Evolutionary conservation across 2,113 vertebrate species (phyloP), one percentile per base, ranked within the genome.

Genomic region (Parus major): DNA sequence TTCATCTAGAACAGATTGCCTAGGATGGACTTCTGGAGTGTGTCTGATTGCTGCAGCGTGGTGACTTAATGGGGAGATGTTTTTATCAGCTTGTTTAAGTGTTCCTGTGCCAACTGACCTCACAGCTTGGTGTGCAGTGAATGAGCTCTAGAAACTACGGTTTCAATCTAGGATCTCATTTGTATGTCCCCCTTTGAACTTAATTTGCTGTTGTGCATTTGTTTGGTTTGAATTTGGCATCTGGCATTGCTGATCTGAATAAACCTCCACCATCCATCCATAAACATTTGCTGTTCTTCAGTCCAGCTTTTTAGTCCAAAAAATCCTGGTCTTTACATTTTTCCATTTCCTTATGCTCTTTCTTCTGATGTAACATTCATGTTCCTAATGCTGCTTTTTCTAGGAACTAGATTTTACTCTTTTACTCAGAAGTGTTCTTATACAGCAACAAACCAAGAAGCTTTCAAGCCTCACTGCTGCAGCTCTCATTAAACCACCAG

Each of bases 1-100:
- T 78, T 94, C 77, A 60, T 89, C 70, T 63, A 85, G 81, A 93
- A 50, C 94, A 95, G 96, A 97, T 93, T 95, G 95, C 73, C 73
- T 36, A 46, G 95, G 92, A 71, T 84, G 88, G 36, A 78, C 72
- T 92, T 96, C 42, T 94, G 94, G 84, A 94, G 94, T 63, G 87
- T 82, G 55, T 50, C 68, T 96, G 93, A 94, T 96, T 83, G 90
- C 94, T 95, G 78, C 93, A 83, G 85, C 82, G 52, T 18, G 59
- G 84, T 35, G 59, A 66, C 80, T 80, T 92, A 47, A 80, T 76
- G 70, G 82, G 65, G 75, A 70, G 70, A 55, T 2, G 4, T 59
- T 95, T 94, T 79, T 59, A 63, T 60, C 42, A 80, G 82, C 61
- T 53, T 87, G 70, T 86, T 64, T 35, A 70, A 90, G 22, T 50